Conservation (phyloP, 2,888 invertebrate species). For the Neelides folsomi region DNA sequence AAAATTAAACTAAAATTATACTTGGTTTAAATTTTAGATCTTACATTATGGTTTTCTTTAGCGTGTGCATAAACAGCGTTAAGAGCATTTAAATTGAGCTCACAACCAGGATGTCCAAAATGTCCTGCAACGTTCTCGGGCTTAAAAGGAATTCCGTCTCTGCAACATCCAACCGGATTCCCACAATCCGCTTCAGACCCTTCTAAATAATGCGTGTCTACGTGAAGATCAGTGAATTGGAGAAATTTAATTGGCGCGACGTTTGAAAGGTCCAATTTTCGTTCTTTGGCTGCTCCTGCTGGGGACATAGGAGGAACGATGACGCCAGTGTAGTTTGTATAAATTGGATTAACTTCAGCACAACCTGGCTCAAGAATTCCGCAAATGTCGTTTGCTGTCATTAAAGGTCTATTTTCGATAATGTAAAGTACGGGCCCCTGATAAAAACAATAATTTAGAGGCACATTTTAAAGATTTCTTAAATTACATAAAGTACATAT, state of each 20-base stretch:
- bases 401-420: constrained; percentile 42
- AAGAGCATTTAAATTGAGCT: constrained; percentile 78
- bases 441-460: no score
- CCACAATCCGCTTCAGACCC: constrained; percentile 82
- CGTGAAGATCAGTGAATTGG: constrained; percentile 90
- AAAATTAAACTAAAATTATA: neutral
- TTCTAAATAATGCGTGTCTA: constrained; percentile 82
- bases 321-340: constrained; percentile 7
- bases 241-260: constrained; percentile 75
- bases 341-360: constrained; percentile 2
- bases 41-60: constrained; percentile 56
- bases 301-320: neutral
- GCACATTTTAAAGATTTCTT: no score
- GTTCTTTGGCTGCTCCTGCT: neutral
- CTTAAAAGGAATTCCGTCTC: constrained; percentile 59
- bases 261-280: constrained; percentile 39
- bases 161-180: constrained; percentile 76
- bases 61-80: constrained; percentile 83
- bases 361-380: constrained; percentile 38
- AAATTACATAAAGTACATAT: no score
- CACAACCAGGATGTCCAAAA: constrained; percentile 93
- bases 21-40: neutral
- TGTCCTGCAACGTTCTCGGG: constrained; percentile 72
- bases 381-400: constrained; percentile 47
- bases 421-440: constrained; percentile 49